phyloP scores from a whole-genome alignment of 2,888 invertebrate genomes.

The Drosophila mulleri region DNA sequence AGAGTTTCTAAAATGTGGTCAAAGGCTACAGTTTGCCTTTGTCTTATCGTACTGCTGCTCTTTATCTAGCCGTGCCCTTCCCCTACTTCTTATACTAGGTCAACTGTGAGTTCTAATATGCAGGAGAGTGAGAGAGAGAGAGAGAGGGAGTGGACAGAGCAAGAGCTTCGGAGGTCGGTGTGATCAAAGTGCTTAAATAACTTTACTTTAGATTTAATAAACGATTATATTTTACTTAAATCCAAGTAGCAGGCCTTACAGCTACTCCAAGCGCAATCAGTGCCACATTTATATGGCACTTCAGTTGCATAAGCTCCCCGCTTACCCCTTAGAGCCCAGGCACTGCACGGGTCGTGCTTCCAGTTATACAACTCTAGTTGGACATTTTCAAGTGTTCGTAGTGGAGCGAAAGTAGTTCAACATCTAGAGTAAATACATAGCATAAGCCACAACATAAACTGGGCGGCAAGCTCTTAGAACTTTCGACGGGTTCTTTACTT shows the following conservation, averaged over 20 bases:
- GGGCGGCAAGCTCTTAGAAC: constrained; percentile 63
- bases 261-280: constrained; percentile 67
- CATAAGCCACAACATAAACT: constrained; percentile 29
- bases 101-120: constrained; percentile 23
- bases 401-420: constrained; percentile 67
- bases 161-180: constrained; percentile 34
- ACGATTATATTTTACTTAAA: constrained; percentile 74
- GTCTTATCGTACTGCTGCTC: constrained; percentile 10
- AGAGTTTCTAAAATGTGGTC: neutral
- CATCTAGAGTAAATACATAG: constrained; percentile 69
- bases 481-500: constrained; percentile 52
- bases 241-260: constrained; percentile 57
- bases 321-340: constrained; percentile 31
- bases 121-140: neutral
- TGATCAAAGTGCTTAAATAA: constrained; percentile 69
- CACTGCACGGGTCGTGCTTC: constrained; percentile 26
- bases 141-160: neutral
- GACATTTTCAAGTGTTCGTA: constrained; percentile 66
- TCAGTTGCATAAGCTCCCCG: constrained; percentile 51
- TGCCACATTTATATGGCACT: constrained; percentile 67
- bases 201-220: constrained; percentile 78
- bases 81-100: constrained; percentile 53
- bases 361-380: constrained; percentile 69
- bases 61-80: constrained; percentile 37
- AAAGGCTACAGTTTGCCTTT: neutral